phyloP scores from a whole-genome alignment of 2,888 invertebrate species.

The Harmothoe impar region DNA sequence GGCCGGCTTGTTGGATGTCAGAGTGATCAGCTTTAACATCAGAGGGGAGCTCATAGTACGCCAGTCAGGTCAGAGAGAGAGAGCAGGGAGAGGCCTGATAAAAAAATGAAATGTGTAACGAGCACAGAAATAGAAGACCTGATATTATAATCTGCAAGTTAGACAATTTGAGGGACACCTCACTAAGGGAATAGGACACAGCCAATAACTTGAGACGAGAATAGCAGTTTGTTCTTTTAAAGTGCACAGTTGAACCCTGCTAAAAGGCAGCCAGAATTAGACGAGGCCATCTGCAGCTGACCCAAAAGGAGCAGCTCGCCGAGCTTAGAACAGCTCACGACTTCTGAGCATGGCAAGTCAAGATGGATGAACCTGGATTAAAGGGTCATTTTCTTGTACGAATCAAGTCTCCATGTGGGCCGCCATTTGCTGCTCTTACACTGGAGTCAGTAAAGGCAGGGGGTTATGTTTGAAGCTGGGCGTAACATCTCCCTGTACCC shows the following conservation, averaged over 20 bases:
- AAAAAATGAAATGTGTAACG: too few relatives aligned
- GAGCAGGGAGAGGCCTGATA: too few relatives aligned
- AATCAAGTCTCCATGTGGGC: slow-evolving; percentile 3
- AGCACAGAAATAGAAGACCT: too few relatives aligned
- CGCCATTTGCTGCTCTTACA: background rate
- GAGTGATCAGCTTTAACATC: too few relatives aligned
- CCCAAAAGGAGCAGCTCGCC: background rate
- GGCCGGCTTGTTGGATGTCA: too few relatives aligned
- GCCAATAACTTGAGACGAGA: slow-evolving; percentile 1
- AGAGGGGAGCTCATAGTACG: too few relatives aligned
- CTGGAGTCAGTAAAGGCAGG: background rate
- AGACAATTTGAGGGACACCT: background rate
- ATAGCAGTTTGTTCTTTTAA: background rate
- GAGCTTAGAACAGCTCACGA: background rate
- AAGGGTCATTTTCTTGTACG: background rate
- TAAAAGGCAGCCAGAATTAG: background rate
- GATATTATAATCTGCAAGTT: background rate
- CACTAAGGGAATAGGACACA: background rate
- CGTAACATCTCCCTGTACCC: background rate
- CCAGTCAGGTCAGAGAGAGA: too few relatives aligned
- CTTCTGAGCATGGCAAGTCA: slow-evolving; percentile 7
- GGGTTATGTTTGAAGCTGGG: background rate
- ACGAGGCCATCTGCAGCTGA: background rate
- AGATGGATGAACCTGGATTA: slow-evolving; percentile 29
- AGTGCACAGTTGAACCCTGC: background rate